Percentiles rank a stretch among this genome's conserved stretches.
These are phyloP conservation scores for Carassius auratus DNA, from an alignment of 2,113 vertebrate species.

Conservation along the genomic window DNA sequence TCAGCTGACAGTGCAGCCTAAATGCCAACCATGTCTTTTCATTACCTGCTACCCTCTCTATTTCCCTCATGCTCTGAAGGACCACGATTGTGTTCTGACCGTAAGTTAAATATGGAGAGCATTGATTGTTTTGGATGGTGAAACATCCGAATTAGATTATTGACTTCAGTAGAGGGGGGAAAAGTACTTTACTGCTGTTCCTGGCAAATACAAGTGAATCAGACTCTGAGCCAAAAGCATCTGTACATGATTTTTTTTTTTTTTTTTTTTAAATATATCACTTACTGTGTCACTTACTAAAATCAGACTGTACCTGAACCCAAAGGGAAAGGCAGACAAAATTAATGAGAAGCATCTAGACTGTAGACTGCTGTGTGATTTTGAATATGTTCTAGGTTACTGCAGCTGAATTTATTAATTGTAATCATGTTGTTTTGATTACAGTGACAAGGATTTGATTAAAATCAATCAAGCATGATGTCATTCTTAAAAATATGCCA, in stretches of 20 bases:
- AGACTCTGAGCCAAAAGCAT: slow-evolving; percentile 15
- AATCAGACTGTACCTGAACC: background rate
- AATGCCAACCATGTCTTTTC: slow-evolving; percentile 52
- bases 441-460: slow-evolving; percentile 26
- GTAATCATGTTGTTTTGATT: slow-evolving; percentile 18
- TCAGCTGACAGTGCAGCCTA: slow-evolving; percentile 48
- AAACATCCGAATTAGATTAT: slow-evolving; percentile 53
- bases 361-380: background rate
- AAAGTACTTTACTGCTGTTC: slow-evolving; percentile 21
- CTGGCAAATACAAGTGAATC: slow-evolving; percentile 31
- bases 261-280: too few relatives aligned
- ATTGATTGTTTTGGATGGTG: slow-evolving; percentile 52
- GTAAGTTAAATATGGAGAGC: slow-evolving; percentile 53
- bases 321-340: background rate
- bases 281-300: background rate
- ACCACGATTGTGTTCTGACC: slow-evolving; percentile 35
- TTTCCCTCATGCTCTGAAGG: slow-evolving; percentile 45
- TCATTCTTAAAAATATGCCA: background rate
- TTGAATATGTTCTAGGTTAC: background rate
- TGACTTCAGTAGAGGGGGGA: slow-evolving; percentile 7
- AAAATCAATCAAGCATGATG: slow-evolving; percentile 26
- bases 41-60: slow-evolving; percentile 39
- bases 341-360: background rate
- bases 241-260: background rate
- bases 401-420: slow-evolving; percentile 23